Evolutionary conservation across 2,797 vertebrate species (phyloP).

Genomic region (Rhodeus uyekii): DNA sequence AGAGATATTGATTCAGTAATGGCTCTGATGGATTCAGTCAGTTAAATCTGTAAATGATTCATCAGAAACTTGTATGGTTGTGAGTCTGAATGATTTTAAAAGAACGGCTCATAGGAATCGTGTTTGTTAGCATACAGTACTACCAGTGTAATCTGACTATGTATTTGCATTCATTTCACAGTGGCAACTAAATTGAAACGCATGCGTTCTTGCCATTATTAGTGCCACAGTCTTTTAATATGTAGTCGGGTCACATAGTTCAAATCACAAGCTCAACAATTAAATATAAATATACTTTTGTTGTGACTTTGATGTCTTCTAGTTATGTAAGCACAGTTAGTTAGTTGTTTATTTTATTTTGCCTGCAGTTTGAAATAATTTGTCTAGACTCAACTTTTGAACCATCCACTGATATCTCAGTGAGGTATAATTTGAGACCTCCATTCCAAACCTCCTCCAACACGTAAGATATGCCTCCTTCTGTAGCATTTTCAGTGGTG

Average conservation of each 20-base stretch:
- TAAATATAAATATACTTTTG: not conserved
- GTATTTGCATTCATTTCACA: not conserved
- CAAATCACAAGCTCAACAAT: not conserved
- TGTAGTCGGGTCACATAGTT: not conserved
- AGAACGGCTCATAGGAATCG: not conserved
- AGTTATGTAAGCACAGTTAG: not conserved
- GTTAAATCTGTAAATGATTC: not conserved
- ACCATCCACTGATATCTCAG: too few relatives aligned
- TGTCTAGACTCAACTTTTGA: too few relatives aligned
- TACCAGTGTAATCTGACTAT: not conserved
- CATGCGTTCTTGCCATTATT: not conserved
- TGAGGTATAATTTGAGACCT: too few relatives aligned
- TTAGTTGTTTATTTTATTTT: conserved; percentile 1
- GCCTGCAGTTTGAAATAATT: not conserved
- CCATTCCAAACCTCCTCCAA: not conserved
- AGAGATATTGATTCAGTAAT: not conserved
- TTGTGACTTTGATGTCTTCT: not conserved
- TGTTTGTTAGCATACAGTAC: not conserved
- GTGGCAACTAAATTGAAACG: not conserved
- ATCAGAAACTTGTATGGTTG: not conserved
- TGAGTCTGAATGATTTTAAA: conserved; percentile 8
- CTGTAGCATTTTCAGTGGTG: conserved; percentile 8
- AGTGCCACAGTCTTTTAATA: not conserved
- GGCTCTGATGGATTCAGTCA: not conserved
- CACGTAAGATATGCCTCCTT: too few relatives aligned